These are phyloP conservation scores for Shargacucullia verbasci DNA, from an alignment of 2,888 invertebrate species.

Conservation along the genomic window DNA sequence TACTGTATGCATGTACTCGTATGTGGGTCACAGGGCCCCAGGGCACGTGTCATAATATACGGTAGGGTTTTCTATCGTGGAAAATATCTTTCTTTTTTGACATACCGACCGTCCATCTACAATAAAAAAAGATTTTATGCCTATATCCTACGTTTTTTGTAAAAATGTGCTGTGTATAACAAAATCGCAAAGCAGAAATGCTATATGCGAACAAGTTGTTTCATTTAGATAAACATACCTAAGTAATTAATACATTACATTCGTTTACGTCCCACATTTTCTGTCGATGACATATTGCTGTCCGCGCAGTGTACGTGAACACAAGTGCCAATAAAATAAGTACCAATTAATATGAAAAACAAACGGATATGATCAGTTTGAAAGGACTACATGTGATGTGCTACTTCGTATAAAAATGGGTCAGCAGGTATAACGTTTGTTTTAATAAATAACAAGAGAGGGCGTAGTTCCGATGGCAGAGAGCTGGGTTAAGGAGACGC, in stretches of 20 bases:
- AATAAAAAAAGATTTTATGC: constrained; percentile 26
- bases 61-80: constrained; percentile 41
- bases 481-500: no score
- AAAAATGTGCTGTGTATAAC: neutral
- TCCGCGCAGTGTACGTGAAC: neutral
- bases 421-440: no score
- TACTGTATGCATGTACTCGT: constrained; percentile 50
- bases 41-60: constrained; percentile 53
- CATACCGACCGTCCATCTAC: constrained; percentile 8
- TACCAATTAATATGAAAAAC: no score
- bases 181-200: constrained; percentile 20
- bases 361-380: no score
- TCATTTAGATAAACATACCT: neutral
- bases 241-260: neutral
- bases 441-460: no score
- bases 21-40: constrained; percentile 66
- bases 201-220: constrained; percentile 2
- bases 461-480: no score
- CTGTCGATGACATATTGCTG: neutral
- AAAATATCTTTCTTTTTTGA: constrained; percentile 42
- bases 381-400: no score
- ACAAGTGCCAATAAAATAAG: no score
- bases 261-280: constrained; percentile 3
- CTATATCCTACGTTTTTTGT: constrained; percentile 2
- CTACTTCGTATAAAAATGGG: no score